Percentiles rank a stretch among this genome's conserved stretches.
Evolutionary conservation across 1,140 invertebrate species (phyloP).

Genomic region (Papilio glaucus): DNA sequence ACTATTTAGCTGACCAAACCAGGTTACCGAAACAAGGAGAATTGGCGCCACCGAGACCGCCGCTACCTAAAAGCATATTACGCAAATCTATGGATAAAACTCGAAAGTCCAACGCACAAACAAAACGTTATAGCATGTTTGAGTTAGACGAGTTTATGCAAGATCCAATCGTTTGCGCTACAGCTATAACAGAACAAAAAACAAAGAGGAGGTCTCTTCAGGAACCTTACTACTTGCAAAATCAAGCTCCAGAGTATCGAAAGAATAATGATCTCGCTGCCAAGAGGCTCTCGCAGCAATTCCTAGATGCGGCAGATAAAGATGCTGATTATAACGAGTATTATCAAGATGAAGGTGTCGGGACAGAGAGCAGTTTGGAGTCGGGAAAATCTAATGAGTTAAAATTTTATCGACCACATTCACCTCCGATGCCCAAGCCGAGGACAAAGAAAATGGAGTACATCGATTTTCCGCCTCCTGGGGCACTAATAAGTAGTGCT

Average conservation of each 20-base stretch:
- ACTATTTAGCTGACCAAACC: constrained; percentile 85
- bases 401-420: constrained; percentile 78
- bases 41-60: constrained; percentile 87
- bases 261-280: constrained; percentile 86
- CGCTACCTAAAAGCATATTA: constrained; percentile 88
- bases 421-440: constrained; percentile 80
- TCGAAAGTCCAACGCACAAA: constrained; percentile 82
- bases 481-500: constrained; percentile 84
- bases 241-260: constrained; percentile 84
- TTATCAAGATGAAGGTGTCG: constrained; percentile 82
- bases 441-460: constrained; percentile 78
- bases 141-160: constrained; percentile 86
- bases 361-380: constrained; percentile 81
- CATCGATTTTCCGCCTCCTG: constrained; percentile 76
- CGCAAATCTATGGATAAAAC: constrained; percentile 85
- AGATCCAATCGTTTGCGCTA: constrained; percentile 78
- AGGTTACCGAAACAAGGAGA: constrained; percentile 80
- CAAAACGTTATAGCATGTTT: constrained; percentile 91
- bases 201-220: constrained; percentile 88
- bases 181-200: constrained; percentile 82
- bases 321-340: constrained; percentile 82
- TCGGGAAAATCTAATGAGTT: constrained; percentile 83
- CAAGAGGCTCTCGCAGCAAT: constrained; percentile 82
- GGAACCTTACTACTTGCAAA: constrained; percentile 88
- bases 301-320: constrained; percentile 80